Conservation (phyloP, 2,888 invertebrate species). For the Hedychridium roseum region DNA sequence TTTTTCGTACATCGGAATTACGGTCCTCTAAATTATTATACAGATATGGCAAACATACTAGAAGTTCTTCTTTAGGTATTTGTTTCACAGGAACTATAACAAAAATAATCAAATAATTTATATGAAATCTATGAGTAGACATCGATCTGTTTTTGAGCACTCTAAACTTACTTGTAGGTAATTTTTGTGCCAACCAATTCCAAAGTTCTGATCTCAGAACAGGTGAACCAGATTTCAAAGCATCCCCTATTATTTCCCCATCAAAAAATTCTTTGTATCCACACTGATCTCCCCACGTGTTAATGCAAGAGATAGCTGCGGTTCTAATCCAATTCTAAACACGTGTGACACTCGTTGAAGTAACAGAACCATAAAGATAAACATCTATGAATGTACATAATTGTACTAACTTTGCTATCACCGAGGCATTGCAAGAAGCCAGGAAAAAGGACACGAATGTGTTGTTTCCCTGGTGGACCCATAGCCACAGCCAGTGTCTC, state of each 20-base stretch:
- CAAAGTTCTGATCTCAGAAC: constrained; percentile 82
- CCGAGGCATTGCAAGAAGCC: constrained; percentile 76
- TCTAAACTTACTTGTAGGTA: constrained; percentile 76
- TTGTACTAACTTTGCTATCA: constrained; percentile 74
- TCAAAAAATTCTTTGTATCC: constrained; percentile 85
- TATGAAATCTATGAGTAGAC: not conserved
- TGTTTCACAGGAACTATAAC: constrained; percentile 75
- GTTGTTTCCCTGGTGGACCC: constrained; percentile 81
- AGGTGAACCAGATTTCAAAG: constrained; percentile 86
- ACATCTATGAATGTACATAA: constrained; percentile 2
- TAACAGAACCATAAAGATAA: constrained; percentile 1
- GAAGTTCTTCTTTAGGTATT: constrained; percentile 83
- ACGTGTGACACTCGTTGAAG: constrained; percentile 69
- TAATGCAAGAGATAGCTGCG: constrained; percentile 83
- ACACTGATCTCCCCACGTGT: constrained; percentile 84
- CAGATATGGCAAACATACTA: constrained; percentile 78
- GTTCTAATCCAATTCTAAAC: constrained; percentile 82
- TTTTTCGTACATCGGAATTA: constrained; percentile 89
- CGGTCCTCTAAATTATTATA: constrained; percentile 89
- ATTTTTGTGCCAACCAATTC: constrained; percentile 84
- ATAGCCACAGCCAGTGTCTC: constrained; percentile 83
- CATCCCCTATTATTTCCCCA: constrained; percentile 88
- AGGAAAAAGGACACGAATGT: constrained; percentile 84
- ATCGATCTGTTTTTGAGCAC: not conserved
- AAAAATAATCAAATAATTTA: constrained; percentile 17